phyloP scores from a whole-genome alignment of 2,888 invertebrate species.

The Gortyna flavago region DNA sequence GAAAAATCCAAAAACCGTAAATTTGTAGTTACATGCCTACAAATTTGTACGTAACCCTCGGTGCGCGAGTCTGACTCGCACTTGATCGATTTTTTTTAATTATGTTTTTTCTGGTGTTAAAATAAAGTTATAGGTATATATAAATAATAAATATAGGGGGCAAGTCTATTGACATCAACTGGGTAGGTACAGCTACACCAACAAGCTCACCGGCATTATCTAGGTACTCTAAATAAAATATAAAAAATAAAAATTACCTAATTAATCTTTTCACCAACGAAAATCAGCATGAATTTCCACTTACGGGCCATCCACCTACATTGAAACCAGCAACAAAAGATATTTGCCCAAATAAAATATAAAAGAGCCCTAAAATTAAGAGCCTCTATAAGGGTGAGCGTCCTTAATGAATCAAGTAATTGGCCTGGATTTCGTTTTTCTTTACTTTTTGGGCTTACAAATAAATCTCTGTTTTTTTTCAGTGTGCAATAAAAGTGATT shows the following conservation, averaged over 20 bases:
- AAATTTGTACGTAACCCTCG: no score
- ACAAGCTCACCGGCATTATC: not conserved
- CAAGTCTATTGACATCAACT: not conserved
- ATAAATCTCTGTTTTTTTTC: slow-evolving; percentile 8
- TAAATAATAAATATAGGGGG: no score
- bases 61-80: no score
- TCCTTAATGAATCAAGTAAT: slow-evolving; percentile 69
- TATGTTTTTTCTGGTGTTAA: no score
- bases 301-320: slow-evolving; percentile 25
- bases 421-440: slow-evolving; percentile 57
- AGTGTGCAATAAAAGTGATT: not conserved
- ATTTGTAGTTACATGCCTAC: no score
- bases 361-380: slow-evolving; percentile 47
- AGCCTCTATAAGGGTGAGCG: slow-evolving; percentile 35
- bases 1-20: no score
- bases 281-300: slow-evolving; percentile 28
- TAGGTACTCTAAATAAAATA: not conserved
- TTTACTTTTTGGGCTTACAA: slow-evolving; percentile 35
- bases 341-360: slow-evolving; percentile 54
- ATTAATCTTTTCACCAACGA: slow-evolving; percentile 8
- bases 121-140: no score
- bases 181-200: not conserved
- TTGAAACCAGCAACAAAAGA: slow-evolving; percentile 58
- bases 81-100: no score
- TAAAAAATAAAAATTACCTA: not conserved